A percentile compares a stretch with the other conserved stretches of the same genome.
phyloP scores from a whole-genome alignment of 2,113 vertebrate species.

The Misgurnus anguillicaudatus region DNA sequence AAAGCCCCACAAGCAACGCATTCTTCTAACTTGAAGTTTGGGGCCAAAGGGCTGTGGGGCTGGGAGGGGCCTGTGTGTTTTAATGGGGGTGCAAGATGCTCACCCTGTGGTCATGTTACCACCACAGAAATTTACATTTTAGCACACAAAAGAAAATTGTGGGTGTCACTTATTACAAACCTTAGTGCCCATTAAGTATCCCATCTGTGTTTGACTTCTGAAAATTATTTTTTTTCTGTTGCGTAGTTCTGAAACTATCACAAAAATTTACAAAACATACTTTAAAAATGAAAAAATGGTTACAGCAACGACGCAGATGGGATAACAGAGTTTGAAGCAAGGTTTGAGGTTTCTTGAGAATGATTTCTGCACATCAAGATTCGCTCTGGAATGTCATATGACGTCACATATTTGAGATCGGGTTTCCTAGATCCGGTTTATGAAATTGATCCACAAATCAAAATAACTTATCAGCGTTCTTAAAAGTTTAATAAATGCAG shows the following conservation, averaged over 20 bases:
- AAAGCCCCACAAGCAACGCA: conserved; percentile 44
- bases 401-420: conserved; percentile 57
- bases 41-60: conserved; percentile 22
- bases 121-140: conserved; percentile 19
- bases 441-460: not conserved
- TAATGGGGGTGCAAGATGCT: conserved; percentile 23
- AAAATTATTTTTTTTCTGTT: not conserved
- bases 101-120: not conserved
- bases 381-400: conserved; percentile 54
- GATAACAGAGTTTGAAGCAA: not conserved
- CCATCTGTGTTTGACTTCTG: not conserved
- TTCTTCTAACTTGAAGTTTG: conserved; percentile 37
- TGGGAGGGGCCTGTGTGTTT: conserved; percentile 5
- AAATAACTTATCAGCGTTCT: too few species aligned
- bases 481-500: too few species aligned
- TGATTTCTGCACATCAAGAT: conserved; percentile 35
- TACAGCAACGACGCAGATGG: not conserved
- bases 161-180: not conserved
- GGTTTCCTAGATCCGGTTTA: conserved; percentile 43
- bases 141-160: not conserved
- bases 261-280: not conserved
- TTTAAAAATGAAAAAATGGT: not conserved
- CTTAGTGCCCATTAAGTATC: not conserved
- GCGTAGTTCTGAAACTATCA: not conserved
- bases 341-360: not conserved